These are phyloP conservation scores for Timema cristinae DNA, from an alignment of 2,888 invertebrate genomes.

Conservation along the genomic window DNA sequence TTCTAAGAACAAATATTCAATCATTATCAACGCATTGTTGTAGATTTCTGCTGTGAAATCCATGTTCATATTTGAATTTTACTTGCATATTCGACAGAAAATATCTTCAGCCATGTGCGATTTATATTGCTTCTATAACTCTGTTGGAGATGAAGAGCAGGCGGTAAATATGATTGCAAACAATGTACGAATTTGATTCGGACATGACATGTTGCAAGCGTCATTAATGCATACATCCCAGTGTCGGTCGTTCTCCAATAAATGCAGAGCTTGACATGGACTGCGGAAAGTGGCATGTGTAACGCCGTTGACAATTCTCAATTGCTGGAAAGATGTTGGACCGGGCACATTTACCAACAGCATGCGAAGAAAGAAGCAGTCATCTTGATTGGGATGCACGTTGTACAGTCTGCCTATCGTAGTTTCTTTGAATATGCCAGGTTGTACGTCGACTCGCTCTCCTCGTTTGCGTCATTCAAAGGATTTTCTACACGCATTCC, in stretches of 20 bases:
- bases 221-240: conserved; percentile 21
- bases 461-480: conserved; percentile 14
- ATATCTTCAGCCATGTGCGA: conserved; percentile 1
- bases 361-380: no score
- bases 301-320: no score
- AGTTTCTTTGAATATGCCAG: conserved; percentile 17
- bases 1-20: no score
- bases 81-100: conserved; percentile 31
- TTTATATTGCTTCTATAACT: conserved; percentile 31
- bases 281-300: conserved; percentile 22
- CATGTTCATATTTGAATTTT: conserved; percentile 33
- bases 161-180: conserved; percentile 33
- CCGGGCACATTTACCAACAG: no score
- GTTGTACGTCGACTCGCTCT: conserved; percentile 17
- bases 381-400: no score
- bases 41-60: no score
- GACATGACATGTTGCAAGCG: conserved; percentile 18
- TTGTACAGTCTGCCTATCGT: no score
- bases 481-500: conserved; percentile 17
- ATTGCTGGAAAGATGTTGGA: no score
- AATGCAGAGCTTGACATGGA: conserved; percentile 22
- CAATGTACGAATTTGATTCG: conserved; percentile 24
- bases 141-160: conserved; percentile 33
- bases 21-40: no score
- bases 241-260: conserved; percentile 23